phyloP scores from a whole-genome alignment of 2,113 vertebrate genomes.

The Megaceryle torquata region DNA sequence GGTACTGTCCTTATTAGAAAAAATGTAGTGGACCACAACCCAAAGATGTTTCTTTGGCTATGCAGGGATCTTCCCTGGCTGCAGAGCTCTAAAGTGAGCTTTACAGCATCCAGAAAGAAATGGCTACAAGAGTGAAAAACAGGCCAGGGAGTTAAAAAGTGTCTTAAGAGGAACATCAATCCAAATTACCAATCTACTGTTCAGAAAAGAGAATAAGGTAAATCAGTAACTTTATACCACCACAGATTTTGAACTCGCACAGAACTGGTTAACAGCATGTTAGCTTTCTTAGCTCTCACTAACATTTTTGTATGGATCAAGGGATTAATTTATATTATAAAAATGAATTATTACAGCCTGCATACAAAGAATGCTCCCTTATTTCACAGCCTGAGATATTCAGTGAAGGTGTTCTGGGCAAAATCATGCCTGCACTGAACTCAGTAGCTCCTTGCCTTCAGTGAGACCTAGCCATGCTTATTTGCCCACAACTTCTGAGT shows the following conservation, averaged over 20 bases:
- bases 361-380: background rate
- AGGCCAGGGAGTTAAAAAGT: background rate
- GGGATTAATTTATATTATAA: background rate
- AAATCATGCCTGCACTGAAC: background rate
- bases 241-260: background rate
- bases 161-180: background rate
- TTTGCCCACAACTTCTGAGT: background rate
- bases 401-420: background rate
- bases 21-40: background rate
- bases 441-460: background rate
- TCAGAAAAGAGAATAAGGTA: background rate
- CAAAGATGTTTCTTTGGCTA: background rate
- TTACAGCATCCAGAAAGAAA: background rate
- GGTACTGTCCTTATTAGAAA: background rate
- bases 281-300: background rate
- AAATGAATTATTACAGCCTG: background rate
- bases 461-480: background rate
- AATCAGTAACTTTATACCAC: background rate
- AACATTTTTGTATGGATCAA: background rate
- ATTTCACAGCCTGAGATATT: background rate
- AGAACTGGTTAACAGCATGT: background rate
- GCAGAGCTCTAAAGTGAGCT: background rate
- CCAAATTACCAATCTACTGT: background rate
- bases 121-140: background rate
- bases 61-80: background rate